Evolutionary conservation across 92 coral and sea anemone genomes (phyloP).

Genomic region (Bergia sp.): DNA sequence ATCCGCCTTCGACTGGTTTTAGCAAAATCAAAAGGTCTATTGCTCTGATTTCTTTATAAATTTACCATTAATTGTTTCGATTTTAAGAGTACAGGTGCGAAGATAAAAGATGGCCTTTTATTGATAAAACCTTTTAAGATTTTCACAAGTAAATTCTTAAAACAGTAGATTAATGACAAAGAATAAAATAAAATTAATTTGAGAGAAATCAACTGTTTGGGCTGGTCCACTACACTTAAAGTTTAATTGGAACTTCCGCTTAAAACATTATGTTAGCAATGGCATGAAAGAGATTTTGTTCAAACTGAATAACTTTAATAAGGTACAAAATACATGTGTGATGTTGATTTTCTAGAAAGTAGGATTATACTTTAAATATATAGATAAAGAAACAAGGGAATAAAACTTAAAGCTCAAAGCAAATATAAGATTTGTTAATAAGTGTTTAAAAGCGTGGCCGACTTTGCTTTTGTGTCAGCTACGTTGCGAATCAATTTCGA

Average conservation of each 20-base stretch:
- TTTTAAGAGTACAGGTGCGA: not conserved
- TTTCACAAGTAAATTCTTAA: not conserved
- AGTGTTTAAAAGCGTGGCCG: not conserved
- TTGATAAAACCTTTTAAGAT: not conserved
- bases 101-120: not conserved
- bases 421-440: no score
- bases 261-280: not conserved
- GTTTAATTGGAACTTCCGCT: not conserved
- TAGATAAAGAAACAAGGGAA: not conserved
- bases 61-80: not conserved
- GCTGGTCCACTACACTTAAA: not conserved
- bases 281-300: not conserved
- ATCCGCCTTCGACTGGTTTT: not conserved
- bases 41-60: not conserved
- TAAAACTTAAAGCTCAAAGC: not conserved
- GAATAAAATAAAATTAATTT: no score
- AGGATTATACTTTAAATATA: no score
- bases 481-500: not conserved
- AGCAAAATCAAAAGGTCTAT: not conserved
- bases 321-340: no score
- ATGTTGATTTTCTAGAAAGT: no score
- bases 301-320: not conserved
- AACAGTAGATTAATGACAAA: not conserved
- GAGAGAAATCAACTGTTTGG: not conserved
- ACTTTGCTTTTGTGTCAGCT: not conserved